Conservation (phyloP, 2,888 invertebrate genomes). For the Cephus pygmeus region DNA sequence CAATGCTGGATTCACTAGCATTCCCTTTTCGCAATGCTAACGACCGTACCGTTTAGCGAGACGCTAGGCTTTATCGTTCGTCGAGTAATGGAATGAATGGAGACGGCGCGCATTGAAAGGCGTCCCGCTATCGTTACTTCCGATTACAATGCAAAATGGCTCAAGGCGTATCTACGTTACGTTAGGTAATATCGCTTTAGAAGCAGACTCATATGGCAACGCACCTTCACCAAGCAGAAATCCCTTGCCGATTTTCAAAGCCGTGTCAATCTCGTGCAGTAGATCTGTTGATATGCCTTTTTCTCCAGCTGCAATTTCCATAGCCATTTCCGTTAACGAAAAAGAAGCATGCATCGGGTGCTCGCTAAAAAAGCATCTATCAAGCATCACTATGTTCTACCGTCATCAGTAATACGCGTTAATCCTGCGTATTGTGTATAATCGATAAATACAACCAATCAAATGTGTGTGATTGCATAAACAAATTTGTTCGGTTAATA, state of each 20-base stretch:
- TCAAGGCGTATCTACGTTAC: not conserved
- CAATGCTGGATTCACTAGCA: not conserved
- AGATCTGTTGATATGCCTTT: conserved; percentile 60
- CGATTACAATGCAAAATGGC: not conserved
- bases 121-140: not conserved
- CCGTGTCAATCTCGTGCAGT: conserved; percentile 75
- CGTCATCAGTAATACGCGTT: not conserved
- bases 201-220: conserved; percentile 30
- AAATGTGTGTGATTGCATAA: not conserved
- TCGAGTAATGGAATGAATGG: not conserved
- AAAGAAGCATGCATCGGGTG: conserved; percentile 22
- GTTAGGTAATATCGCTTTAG: not conserved
- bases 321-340: conserved; percentile 47
- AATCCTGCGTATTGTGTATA: not conserved
- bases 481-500: not conserved
- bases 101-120: not conserved
- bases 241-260: conserved; percentile 71
- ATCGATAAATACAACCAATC: not conserved
- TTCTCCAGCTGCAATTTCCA: conserved; percentile 40
- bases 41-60: not conserved
- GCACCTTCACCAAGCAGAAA: conserved; percentile 71
- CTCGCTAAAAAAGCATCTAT: not conserved
- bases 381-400: not conserved
- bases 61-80: not conserved
- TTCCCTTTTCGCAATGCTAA: not conserved